Evolutionary conservation across 2,888 invertebrate species (phyloP), one percentile per base, ranked within the genome.

Genomic region (Aquatica leii): DNA sequence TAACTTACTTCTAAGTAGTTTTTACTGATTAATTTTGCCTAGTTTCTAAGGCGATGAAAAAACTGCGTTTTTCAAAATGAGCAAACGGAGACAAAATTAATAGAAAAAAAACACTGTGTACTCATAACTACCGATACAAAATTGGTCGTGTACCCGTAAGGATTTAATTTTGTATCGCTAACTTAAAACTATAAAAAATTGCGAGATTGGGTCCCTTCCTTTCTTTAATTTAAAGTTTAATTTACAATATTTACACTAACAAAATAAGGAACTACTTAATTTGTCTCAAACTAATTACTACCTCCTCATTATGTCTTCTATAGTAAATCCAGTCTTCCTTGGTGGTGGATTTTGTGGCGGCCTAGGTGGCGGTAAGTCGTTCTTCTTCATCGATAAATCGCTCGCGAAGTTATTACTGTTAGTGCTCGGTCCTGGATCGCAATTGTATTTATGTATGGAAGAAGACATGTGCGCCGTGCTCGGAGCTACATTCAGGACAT

Each of bases 301-400:
- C 81, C 93, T 91, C 76, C 94, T 87, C 94, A 94, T 94, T 71
- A 94, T 94, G 73, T 94, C 94, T 77, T 93, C 94, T 84, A 94
- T 94, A 78, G 93, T 94, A 80, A 94, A 94, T 14, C 94, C 94
- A 77, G 93, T 92, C 75, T 91, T 90, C 71, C 84, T 84, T 1
- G 91, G 86, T 8, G 88, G 87, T 71, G 84, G 85, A 0, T 86
- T 84, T 43, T 86, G 86, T 63, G 86, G 86, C 15, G 84, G 85
- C 21, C 85, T 84, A 9, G 86, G 86, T 24, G 62, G 54, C 21
- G 62, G 54, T 24, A 69, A 58, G 2, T 78, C 78, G 43, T 76
- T 78, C 62, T 82, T 81, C 59, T 81, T 81, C 79, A 82, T 81
- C 24, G 80, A 80, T 57, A 82, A 73, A 74, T 82, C 82, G 65